These are phyloP conservation scores for Centropus unirufus DNA, from an alignment of 2,113 vertebrate species.

Conservation along the genomic window DNA sequence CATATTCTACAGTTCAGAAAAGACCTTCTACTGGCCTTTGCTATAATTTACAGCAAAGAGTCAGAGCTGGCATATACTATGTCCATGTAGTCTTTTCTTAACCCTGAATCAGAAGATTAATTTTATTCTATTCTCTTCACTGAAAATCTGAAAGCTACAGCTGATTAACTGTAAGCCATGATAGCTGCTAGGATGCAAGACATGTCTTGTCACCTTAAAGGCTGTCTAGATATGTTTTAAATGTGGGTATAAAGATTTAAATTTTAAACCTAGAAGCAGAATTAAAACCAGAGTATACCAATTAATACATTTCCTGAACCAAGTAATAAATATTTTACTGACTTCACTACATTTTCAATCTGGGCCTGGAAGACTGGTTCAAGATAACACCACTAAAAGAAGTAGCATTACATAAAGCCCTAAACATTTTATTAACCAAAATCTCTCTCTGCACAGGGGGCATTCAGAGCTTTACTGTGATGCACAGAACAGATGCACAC, in stretches of 20 bases:
- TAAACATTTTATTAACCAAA: neutral
- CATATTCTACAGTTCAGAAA: neutral
- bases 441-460: neutral
- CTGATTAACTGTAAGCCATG: neutral
- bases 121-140: neutral
- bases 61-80: neutral
- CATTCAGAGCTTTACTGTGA: neutral
- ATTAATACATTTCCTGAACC: neutral
- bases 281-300: neutral
- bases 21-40: neutral
- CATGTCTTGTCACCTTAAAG: neutral
- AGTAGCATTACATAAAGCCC: neutral
- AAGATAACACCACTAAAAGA: neutral
- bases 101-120: neutral
- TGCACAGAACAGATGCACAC: neutral
- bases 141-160: neutral
- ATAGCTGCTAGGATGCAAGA: neutral
- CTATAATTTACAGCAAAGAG: neutral
- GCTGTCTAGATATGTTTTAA: slow-evolving; percentile 1
- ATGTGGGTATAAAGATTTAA: neutral
- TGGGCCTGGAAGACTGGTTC: neutral
- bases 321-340: neutral
- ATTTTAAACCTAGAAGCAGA: neutral
- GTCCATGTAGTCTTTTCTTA: neutral
- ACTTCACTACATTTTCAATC: neutral